Evolutionary conservation across 2,797 vertebrate genomes (phyloP), one percentile per base, ranked within the genome.

Genomic region (Rhodeus uyekii): DNA sequence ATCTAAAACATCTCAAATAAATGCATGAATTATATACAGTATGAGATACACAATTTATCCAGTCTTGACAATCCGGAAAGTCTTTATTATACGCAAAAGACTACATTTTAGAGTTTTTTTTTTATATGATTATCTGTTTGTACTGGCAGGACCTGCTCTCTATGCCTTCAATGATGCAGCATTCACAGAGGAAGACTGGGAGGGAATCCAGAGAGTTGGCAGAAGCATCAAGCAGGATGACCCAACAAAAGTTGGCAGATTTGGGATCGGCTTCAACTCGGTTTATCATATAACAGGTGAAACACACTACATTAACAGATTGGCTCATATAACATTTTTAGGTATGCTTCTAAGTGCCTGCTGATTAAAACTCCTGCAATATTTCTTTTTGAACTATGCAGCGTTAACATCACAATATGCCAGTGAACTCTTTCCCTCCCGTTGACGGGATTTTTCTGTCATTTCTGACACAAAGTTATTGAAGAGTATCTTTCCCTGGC

Each of bases 211-310:
- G 81, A 75, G 3, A 69, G 92, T 93, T 13, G 96, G 95, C 27
- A 88, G 93, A 61, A 97, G 95, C 12, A 92, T 94, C 78, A 97
- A 97, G 80, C 88, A 87, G 38, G 77, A 94, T 4, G 95, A 97
- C 83, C 95, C 96, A 5, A 89, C 88, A 87, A 96, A 93, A 44
- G 95, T 97, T 1, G 96, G 96, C 10, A 90, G 94, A 72, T 97
- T 97, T 18, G 95, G 96, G 80, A 94, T 97, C 14, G 96, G 96
- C 72, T 97, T 97, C 90, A 96, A 94, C 88, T 96, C 96, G 19
- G 91, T 97, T 86, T 97, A 96, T 84, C 96, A 96, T 86, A 93
- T 95, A 82, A 97, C 96, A 32, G 94, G 96, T 97, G 60, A 92
- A 65, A 50, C 76, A 0, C 68, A 9, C 19, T 79, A 50, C 3